Conservation (phyloP, 2,888 invertebrate species). For the Sesia apiformis region DNA sequence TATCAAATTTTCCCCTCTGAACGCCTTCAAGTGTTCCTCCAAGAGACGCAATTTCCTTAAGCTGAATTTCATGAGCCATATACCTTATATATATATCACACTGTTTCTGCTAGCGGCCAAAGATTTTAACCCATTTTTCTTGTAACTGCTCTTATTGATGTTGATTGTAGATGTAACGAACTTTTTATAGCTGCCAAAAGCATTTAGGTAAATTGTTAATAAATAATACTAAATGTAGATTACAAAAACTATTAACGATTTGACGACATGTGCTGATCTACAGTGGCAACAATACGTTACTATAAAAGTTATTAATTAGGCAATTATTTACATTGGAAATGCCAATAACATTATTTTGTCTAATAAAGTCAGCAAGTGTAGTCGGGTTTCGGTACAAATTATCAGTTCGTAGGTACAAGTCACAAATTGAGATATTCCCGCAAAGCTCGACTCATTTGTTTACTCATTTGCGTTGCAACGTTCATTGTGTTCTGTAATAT, state of each 20-base stretch:
- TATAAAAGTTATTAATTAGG: too few species aligned
- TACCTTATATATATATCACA: constrained; percentile 50
- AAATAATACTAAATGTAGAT: too few species aligned
- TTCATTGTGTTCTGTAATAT: constrained; percentile 3
- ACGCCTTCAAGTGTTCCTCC: constrained; percentile 47
- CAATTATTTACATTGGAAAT: too few species aligned
- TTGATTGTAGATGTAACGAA: too few species aligned
- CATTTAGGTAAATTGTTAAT: too few species aligned
- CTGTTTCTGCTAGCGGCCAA: constrained; percentile 21
- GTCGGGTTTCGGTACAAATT: constrained; percentile 1
- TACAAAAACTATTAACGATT: too few species aligned
- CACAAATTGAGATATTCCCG: constrained; percentile 4
- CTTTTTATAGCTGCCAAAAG: too few species aligned
- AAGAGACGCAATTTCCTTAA: constrained; percentile 66
- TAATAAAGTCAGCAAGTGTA: background rate
- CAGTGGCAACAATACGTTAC: too few species aligned
- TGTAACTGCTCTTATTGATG: constrained; percentile 11
- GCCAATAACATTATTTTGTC: too few species aligned
- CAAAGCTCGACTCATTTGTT: constrained; percentile 8
- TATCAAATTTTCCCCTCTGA: constrained; percentile 62
- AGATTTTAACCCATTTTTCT: constrained; percentile 38
- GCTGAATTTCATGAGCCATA: constrained; percentile 66
- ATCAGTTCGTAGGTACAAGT: constrained; percentile 3
- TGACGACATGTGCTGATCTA: too few species aligned
- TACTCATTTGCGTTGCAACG: constrained; percentile 3